Evolutionary conservation across 2,113 vertebrate species (phyloP).

Genomic region (Lycaon pictus): DNA sequence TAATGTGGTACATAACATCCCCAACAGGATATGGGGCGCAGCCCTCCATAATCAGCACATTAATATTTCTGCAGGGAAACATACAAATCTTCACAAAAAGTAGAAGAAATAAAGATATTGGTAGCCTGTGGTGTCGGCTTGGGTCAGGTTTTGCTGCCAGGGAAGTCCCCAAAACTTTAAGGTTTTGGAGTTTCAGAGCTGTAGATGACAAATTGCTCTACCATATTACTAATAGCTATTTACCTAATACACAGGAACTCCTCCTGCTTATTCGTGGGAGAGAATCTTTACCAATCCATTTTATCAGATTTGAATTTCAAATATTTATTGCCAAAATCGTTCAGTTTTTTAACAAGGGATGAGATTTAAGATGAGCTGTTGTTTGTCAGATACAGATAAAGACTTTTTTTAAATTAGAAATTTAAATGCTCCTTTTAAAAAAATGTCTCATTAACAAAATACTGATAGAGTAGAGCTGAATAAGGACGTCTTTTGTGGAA

Average conservation of each 20-base stretch:
- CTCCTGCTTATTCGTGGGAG: not conserved
- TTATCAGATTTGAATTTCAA: slow-evolving; percentile 22
- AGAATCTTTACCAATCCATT: not conserved
- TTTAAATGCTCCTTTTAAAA: not conserved
- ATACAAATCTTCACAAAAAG: not conserved
- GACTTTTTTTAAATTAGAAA: slow-evolving; percentile 9
- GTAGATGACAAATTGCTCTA: not conserved
- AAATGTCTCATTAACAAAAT: slow-evolving; percentile 23
- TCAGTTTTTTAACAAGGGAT: slow-evolving; percentile 6
- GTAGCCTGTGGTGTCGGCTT: not conserved
- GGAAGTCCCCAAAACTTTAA: not conserved
- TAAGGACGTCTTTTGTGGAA: not conserved
- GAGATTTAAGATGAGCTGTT: slow-evolving; percentile 14
- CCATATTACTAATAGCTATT: not conserved
- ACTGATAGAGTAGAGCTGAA: not conserved
- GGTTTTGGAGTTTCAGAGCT: not conserved
- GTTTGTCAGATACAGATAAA: slow-evolving; percentile 8
- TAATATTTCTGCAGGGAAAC: not conserved
- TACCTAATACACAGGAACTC: not conserved
- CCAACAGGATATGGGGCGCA: not conserved
- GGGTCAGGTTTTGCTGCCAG: slow-evolving; percentile 5
- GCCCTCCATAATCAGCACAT: not conserved
- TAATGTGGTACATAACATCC: not conserved
- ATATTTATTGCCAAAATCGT: slow-evolving; percentile 7
- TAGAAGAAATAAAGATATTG: not conserved